Evolutionary conservation across 1,140 invertebrate genomes (phyloP).

Genomic region (Drosophila kepulauana): DNA sequence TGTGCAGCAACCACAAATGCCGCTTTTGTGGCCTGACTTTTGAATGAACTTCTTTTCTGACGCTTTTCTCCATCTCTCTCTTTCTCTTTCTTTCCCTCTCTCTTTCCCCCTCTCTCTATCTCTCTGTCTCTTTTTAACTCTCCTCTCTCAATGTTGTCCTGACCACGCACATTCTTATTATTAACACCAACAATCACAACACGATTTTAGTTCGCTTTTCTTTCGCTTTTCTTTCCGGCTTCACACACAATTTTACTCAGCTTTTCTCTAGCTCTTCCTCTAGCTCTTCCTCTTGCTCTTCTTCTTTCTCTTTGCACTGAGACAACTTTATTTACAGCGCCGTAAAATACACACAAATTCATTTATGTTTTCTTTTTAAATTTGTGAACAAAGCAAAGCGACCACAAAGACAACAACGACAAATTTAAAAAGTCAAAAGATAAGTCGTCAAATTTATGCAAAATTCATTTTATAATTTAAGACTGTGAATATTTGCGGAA

Average conservation of each 20-base stretch:
- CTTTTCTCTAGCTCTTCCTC: neutral
- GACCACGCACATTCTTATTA: constrained; percentile 51
- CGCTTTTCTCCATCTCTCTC: too few species aligned
- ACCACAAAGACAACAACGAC: too few species aligned
- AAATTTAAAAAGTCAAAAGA: too few species aligned
- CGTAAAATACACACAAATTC: neutral
- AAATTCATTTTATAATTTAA: too few species aligned
- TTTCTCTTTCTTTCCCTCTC: too few species aligned
- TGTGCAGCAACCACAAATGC: constrained; percentile 36
- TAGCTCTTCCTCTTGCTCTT: neutral
- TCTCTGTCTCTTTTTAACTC: too few species aligned
- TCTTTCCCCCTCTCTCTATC: too few species aligned
- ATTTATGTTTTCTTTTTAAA: neutral
- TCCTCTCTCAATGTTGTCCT: constrained; percentile 27
- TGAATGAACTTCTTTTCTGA: constrained; percentile 34
- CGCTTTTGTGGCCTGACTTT: constrained; percentile 36
- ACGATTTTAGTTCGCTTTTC: constrained; percentile 20
- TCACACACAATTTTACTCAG: neutral
- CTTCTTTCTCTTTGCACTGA: neutral
- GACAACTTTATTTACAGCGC: neutral
- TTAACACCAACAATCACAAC: constrained; percentile 43
- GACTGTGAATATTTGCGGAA: too few species aligned
- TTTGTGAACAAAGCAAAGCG: neutral
- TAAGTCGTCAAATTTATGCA: too few species aligned
- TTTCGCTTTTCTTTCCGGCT: constrained; percentile 3